Evolutionary conservation across 2,797 vertebrate genomes (phyloP).

Genomic region (Dipus sagitta): DNA sequence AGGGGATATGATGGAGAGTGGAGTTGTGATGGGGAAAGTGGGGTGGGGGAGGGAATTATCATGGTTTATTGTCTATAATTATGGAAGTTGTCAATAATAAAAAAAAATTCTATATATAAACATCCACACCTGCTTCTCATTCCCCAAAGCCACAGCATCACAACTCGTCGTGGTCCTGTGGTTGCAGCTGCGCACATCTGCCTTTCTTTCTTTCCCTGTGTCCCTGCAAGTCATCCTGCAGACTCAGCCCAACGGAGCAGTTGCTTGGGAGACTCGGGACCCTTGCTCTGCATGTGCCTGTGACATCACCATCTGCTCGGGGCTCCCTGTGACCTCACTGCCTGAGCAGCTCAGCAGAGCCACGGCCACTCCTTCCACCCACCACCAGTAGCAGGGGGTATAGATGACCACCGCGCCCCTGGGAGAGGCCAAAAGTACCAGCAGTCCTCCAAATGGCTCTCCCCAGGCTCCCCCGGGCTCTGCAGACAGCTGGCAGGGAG

Average conservation of each 20-base stretch:
- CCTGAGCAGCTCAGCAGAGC: not conserved
- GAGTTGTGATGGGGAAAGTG: too few relatives aligned
- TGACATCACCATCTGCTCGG: conserved; percentile 67
- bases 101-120: too few relatives aligned
- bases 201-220: not conserved
- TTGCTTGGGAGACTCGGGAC: not conserved
- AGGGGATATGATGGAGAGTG: too few relatives aligned
- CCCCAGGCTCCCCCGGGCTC: not conserved
- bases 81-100: too few relatives aligned
- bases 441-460: not conserved
- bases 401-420: conserved; percentile 65
- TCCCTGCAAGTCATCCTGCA: not conserved
- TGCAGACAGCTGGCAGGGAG: not conserved
- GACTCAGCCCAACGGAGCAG: not conserved
- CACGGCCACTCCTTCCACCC: not conserved
- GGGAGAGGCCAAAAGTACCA: not conserved
- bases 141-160: not conserved
- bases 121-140: not conserved
- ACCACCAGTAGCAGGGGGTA: conserved; percentile 49
- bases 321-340: conserved; percentile 75
- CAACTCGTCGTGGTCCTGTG: not conserved
- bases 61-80: too few relatives aligned
- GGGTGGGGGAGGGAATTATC: too few relatives aligned
- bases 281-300: conserved; percentile 29
- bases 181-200: not conserved